phyloP scores from a whole-genome alignment of 2,888 invertebrate species.

The Gonocerus acuteangulatus region DNA sequence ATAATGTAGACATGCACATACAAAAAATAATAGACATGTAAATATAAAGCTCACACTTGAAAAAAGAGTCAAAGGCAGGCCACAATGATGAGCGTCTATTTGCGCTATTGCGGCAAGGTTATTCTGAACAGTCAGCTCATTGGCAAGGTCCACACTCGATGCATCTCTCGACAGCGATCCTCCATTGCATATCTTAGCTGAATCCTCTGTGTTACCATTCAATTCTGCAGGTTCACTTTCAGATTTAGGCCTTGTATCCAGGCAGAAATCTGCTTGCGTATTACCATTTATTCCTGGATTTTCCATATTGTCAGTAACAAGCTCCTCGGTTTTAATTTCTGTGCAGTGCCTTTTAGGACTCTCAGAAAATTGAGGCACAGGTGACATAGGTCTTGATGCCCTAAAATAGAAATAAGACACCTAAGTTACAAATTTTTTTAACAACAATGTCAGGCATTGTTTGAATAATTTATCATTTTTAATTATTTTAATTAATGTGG shows the following conservation, averaged over 20 bases:
- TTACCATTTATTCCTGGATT: conserved; percentile 28
- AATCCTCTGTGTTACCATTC: conserved; percentile 9
- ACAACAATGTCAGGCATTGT: no score
- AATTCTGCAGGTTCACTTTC: conserved; percentile 1
- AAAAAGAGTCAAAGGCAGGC: conserved; percentile 71
- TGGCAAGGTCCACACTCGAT: conserved; percentile 57
- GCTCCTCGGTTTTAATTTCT: conserved; percentile 24
- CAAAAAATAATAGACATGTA: no score
- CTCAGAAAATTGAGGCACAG: conserved; percentile 58
- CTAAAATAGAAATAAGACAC: conserved; percentile 45
- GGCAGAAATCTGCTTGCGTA: conserved; percentile 2
- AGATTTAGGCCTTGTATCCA: background rate
- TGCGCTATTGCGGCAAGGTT: conserved; percentile 57
- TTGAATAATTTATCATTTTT: no score
- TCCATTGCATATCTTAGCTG: conserved; percentile 5
- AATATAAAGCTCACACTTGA: conserved; percentile 33
- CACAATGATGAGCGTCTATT: conserved; percentile 65
- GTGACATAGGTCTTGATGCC: conserved; percentile 63
- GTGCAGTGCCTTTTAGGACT: conserved; percentile 39
- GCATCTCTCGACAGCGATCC: conserved; percentile 53
- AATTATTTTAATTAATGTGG: no score
- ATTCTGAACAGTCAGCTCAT: conserved; percentile 51
- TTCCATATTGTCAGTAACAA: background rate
- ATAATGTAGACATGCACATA: no score
- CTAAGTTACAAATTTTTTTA: no score